Base-by-base conservation (phyloP, 2,888 invertebrate species). In the Macrophya alboannulata region DNA sequence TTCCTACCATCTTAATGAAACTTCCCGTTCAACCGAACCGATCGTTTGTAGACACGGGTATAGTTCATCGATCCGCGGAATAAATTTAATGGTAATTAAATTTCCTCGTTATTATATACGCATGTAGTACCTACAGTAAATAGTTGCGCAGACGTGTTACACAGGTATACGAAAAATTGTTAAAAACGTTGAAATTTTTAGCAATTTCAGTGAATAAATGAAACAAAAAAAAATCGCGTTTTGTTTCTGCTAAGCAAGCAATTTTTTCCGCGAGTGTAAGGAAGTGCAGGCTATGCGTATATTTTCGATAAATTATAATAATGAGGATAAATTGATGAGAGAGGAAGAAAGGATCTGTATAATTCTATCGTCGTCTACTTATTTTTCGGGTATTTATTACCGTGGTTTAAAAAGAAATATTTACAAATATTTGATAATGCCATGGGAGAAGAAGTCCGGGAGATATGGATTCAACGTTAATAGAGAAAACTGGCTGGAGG, bases 51-150 rank as follows among this genome's bases (percentile, higher is more conserved):
- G 15, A 51, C 51, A 5, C 31, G 17, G 48, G 15, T 43, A 9
- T n/a, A 55, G 55, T 55, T 55, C n/a, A 55, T 55, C 55, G n/a
- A 55, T 55, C 1, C 4, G 55, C 8, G 55, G n/a, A 10, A n/a
- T 55, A 55, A 55, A n/a, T 55, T 55, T n/a, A 55, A 55, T 17
- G 55, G n/a, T 55, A 55, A 55, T 55, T 55, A 55, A 55, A n/a
- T 55, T n/a, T 55, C 55, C n/a, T n/a, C 55, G 8, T n/a, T 8
- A 55, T 55, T 55, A 12, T 48, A 48, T 9, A 55, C n/a, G n/a
- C n/a, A n/a, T n/a, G n/a, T n/a, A n/a, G n/a, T n/a, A n/a, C n/a
- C n/a, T n/a, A n/a, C 55, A 31, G 31, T 31, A n/a, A 6, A 55
- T 55, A n/a, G 55, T n/a, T 8, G 8, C 55, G 55, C 31, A 31